phyloP scores from a whole-genome alignment of 2,888 invertebrate genomes.

The Lottia gigantea region DNA sequence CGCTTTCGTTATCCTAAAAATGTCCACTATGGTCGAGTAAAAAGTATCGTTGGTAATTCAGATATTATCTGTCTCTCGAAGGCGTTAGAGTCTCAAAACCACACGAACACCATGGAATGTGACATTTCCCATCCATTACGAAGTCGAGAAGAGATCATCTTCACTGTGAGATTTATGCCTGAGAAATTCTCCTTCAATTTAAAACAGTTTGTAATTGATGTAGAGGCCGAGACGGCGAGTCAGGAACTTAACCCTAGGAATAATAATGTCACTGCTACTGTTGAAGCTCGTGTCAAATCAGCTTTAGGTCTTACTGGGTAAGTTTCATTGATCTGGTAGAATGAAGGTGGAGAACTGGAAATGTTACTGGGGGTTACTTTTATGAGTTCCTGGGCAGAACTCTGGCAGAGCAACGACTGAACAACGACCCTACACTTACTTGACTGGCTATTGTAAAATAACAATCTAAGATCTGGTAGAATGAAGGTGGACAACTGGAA shows the following conservation, averaged over 20 bases:
- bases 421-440: too few relatives aligned
- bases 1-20: conserved; percentile 35
- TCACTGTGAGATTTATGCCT: conserved; percentile 28
- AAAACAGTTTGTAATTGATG: conserved; percentile 26
- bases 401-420: too few relatives aligned
- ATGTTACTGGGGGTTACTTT: too few relatives aligned
- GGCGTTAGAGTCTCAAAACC: background rate
- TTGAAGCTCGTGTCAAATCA: conserved; percentile 34
- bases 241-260: conserved; percentile 25
- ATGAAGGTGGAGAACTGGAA: too few relatives aligned
- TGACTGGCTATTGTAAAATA: too few relatives aligned
- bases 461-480: too few relatives aligned
- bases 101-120: conserved; percentile 24
- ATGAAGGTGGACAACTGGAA: too few relatives aligned
- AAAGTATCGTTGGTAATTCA: conserved; percentile 26
- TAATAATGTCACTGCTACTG: conserved; percentile 26
- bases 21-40: conserved; percentile 30
- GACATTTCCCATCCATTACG: conserved; percentile 29
- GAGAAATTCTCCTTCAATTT: conserved; percentile 26
- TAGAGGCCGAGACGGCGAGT: conserved; percentile 36
- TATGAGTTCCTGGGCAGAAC: too few relatives aligned
- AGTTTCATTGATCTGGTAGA: too few relatives aligned
- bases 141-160: conserved; percentile 25
- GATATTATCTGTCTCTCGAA: conserved; percentile 29
- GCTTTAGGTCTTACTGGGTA: conserved; percentile 41